Percentiles rank a stretch among this genome's conserved stretches.
Evolutionary conservation across 2,113 vertebrate species (phyloP).

Genomic region (Hyperoodon ampullatus): DNA sequence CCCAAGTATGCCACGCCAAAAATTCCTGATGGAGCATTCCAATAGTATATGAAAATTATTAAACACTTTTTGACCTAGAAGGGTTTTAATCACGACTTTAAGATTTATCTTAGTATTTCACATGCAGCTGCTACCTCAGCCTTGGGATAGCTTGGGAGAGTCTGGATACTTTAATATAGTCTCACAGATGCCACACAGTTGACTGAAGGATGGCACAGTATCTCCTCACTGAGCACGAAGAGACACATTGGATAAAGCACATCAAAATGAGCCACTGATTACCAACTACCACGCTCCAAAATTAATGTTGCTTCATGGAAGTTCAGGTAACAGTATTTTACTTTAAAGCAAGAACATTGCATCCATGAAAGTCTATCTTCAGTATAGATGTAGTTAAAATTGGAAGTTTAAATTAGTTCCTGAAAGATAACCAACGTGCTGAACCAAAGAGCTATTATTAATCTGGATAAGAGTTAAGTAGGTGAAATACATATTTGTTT

Average conservation of each 20-base stretch:
- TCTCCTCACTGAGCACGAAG: not conserved
- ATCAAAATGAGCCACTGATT: not conserved
- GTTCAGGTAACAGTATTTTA: not conserved
- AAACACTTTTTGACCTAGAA: conserved; percentile 47
- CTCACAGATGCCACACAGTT: not conserved
- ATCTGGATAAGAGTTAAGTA: not conserved
- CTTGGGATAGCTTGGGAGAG: not conserved
- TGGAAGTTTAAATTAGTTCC: not conserved
- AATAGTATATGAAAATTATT: not conserved
- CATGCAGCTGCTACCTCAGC: conserved; percentile 37
- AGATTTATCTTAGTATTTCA: conserved; percentile 43
- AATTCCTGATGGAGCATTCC: not conserved
- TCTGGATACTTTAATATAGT: not conserved
- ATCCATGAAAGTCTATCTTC: not conserved
- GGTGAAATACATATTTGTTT: not conserved
- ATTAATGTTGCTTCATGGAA: not conserved
- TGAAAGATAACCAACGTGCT: not conserved
- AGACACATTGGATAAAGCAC: not conserved
- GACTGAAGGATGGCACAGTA: not conserved
- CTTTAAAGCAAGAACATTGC: not conserved
- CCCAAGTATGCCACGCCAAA: not conserved
- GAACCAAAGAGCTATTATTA: not conserved
- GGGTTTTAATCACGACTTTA: conserved; percentile 31
- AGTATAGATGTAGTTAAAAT: not conserved
- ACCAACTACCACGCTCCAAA: not conserved